Base-by-base conservation (phyloP, 2,888 invertebrate species). In the Chymomyza procnemis region DNA sequence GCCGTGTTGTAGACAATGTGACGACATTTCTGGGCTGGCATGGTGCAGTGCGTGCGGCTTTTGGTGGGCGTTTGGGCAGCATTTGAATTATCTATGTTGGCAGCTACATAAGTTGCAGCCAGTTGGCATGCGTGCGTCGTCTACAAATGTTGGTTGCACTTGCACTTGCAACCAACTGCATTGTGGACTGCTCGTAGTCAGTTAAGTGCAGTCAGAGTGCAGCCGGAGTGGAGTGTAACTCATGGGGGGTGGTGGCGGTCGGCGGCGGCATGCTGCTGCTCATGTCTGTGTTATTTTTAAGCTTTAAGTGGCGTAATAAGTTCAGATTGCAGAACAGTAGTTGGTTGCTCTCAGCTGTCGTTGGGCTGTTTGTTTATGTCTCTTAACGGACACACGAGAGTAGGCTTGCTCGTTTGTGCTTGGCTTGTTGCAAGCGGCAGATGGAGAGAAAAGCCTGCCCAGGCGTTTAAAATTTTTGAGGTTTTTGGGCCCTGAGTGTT, bases 271-370 rank as follows among this genome's bases (percentile, higher is more conserved):
- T 52, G 62, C 48, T 34, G 47, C 30, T 54, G 64, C 66, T n/a
- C n/a, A 50, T 63, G 58, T 74, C 65, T 64, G 65, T 64, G n/a
- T 66, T 78, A 80, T 75, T 71, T 72, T 75, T 76, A 72, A 73
- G 74, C 76, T 77, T 83, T 81, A 86, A 87, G 85, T 87, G 88
- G 85, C 88, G 81, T 83, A 81, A 86, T 88, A 85, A 85, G 88
- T 83, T 71, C 79, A 71, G 75, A 76, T 79, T 75, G 75, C 73
- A 66, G 74, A n/a, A 55, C 65, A 61, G 64, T 41, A 26, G 26
- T 26, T 61, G 60, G 68, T 54, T 62, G 64, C n/a, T 62, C 62
- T 61, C 62, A 67, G 74, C 66, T 67, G 61, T 61, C 21, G 21
- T 34, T 59, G 65, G 54, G 57, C 18, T 66, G 58, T 57, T 41